Conservation (phyloP, 2,888 invertebrate species). For the Eutolmus rufibarbis region DNA sequence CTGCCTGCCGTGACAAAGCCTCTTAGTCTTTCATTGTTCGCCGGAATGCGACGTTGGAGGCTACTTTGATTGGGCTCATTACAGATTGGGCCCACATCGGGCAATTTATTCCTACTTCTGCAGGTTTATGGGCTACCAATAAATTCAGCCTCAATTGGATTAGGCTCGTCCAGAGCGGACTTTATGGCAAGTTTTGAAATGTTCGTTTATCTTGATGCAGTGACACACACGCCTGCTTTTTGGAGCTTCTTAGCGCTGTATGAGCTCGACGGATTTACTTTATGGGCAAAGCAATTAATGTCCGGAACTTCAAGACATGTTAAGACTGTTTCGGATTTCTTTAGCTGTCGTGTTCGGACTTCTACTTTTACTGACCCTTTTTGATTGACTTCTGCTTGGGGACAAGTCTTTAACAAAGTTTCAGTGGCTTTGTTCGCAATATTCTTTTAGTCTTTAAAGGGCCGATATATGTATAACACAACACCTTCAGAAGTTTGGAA, state of each 20-base stretch:
- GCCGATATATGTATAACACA: no score
- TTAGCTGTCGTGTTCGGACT: not conserved
- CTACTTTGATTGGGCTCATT: not conserved
- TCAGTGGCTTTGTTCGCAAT: not conserved
- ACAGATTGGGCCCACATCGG: not conserved
- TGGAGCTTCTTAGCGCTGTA: not conserved
- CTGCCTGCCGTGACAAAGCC: not conserved
- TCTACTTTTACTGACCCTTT: not conserved
- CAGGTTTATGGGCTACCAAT: not conserved
- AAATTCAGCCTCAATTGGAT: not conserved
- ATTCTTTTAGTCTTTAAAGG: not conserved
- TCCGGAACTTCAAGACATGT: not conserved
- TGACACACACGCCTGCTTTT: not conserved
- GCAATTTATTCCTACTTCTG: not conserved
- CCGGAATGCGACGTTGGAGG: not conserved
- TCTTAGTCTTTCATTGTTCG: not conserved
- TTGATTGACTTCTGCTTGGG: not conserved
- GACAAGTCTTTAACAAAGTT: not conserved
- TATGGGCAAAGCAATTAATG: not conserved
- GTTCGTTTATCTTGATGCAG: not conserved
- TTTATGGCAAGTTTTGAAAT: not conserved
- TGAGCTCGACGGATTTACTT: not conserved
- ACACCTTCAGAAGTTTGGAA: no score
- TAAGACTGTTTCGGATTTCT: not conserved
- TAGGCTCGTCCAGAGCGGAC: not conserved